A percentile compares a stretch with the other conserved stretches of the same genome.
These are phyloP conservation scores for Micoletzkya japonica DNA, from an alignment of 2,888 invertebrate genomes.

Conservation along the genomic window DNA sequence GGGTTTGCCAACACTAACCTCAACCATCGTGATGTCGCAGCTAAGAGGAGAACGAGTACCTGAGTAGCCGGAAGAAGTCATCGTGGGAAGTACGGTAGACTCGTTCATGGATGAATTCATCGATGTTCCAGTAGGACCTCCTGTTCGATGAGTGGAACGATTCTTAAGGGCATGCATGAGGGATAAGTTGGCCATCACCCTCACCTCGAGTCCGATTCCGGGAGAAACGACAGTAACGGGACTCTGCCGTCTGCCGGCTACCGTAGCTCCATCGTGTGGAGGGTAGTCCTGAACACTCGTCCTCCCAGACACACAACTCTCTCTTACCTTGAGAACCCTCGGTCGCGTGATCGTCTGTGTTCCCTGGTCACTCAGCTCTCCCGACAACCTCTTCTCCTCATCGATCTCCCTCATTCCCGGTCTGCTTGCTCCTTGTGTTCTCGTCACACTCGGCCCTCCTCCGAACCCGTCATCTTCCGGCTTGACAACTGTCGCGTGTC, in stretches of 20 bases:
- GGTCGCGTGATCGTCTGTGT: conserved; percentile 24
- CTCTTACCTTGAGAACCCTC: conserved; percentile 14
- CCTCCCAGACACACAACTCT: not conserved
- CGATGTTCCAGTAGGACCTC: no score
- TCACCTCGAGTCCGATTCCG: conserved; percentile 10
- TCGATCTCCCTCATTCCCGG: no score
- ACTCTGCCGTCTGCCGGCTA: conserved; percentile 1
- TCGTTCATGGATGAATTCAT: no score
- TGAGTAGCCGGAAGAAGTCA: no score
- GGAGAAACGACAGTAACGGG: conserved; percentile 23
- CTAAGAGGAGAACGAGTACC: no score
- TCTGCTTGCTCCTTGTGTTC: not conserved
- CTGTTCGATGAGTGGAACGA: no score
- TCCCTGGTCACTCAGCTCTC: conserved; percentile 2
- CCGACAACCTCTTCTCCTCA: no score
- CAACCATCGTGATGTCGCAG: no score
- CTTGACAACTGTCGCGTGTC: conserved; percentile 21
- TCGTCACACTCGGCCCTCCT: not conserved
- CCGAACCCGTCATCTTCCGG: conserved; percentile 25
- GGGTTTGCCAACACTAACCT: no score
- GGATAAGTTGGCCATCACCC: not conserved
- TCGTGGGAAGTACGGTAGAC: no score
- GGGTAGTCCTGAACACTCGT: no score
- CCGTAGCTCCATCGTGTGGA: not conserved
- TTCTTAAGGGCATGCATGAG: no score